These are phyloP conservation scores for Tadarida brasiliensis DNA, from an alignment of 2,797 vertebrate species.

Conservation along the genomic window DNA sequence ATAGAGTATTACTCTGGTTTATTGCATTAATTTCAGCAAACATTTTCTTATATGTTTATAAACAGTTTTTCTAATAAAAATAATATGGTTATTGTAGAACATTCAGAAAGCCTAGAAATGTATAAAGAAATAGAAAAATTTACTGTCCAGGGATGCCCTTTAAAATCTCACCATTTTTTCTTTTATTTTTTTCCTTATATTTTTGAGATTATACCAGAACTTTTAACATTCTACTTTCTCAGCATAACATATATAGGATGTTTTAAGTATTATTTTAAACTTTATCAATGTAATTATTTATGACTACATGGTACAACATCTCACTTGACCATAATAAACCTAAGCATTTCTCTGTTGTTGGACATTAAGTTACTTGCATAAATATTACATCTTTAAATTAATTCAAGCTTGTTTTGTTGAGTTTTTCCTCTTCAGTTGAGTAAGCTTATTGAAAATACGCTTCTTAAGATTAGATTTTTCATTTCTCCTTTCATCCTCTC, in stretches of 20 bases:
- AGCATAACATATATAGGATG: neutral
- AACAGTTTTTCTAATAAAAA: slow-evolving; percentile 7
- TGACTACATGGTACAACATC: neutral
- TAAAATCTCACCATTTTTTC: neutral
- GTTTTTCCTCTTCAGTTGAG: neutral
- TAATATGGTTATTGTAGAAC: neutral
- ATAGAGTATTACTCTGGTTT: neutral
- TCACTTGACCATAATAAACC: neutral
- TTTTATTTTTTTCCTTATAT: neutral
- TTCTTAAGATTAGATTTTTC: neutral
- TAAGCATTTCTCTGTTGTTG: neutral
- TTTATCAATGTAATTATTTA: neutral
- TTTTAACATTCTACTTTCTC: neutral
- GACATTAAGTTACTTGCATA: neutral
- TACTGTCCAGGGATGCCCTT: neutral
- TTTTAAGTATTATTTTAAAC: slow-evolving; percentile 34
- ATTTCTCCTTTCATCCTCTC: neutral
- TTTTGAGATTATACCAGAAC: neutral
- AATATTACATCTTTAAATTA: slow-evolving; percentile 17
- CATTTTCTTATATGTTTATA: slow-evolving; percentile 14
- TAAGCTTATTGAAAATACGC: slow-evolving; percentile 8
- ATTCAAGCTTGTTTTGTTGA: neutral
- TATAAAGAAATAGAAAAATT: neutral
- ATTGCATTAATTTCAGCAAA: slow-evolving; percentile 6
- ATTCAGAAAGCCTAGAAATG: neutral